Evolutionary conservation across 2,797 vertebrate genomes (phyloP), one percentile per base, ranked within the genome.

Genomic region (Pteropus rufus): DNA sequence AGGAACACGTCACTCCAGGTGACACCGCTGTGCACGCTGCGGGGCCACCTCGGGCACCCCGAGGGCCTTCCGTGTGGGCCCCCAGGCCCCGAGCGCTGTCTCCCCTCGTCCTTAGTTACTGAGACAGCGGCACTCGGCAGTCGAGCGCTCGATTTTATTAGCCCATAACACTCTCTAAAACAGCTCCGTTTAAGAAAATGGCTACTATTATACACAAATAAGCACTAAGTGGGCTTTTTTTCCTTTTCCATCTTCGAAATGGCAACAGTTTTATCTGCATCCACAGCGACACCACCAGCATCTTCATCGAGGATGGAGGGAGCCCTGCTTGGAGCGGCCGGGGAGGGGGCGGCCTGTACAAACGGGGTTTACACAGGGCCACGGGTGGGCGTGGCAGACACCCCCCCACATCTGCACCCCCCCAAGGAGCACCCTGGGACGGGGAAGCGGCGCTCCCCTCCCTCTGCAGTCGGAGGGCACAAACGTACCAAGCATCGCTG

Each of bases 121-220:
- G 41, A 69, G 34, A 87, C 79, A 52, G n/a, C 5, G 31, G 54
- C 39, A 7, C 56, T 76, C 26, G 0, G 81, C 31, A 84, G 86
- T 62, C 69, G 3, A 1, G 7, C 8, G 34, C 64, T 96, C 84
- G 87, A 75, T 31, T 91, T 97, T 92, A 96, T 94, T 91, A 92
- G 91, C 89, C 93, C 54, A 62, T 83, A 88, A 95, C 21, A 41
- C 94, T 87, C 83, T 5, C 31, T 34, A 46, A 84, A 83, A 79
- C 75, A 88, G 75, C 29, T 64, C 92, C 89, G 94, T 92, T 95
- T 90, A 97, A 94, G 97, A 96, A 81, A 90, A 94, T 64, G 83
- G 87, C 93, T 46, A 16, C 93, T 1, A 83, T 60, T 56, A 92
- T 14, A 72, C 87, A 97, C 96, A 98, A 36, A 91, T n/a, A 90